Evolutionary conservation across 2,797 vertebrate species (phyloP), one percentile per base, ranked within the genome.

Genomic region (Halcyon badia): DNA sequence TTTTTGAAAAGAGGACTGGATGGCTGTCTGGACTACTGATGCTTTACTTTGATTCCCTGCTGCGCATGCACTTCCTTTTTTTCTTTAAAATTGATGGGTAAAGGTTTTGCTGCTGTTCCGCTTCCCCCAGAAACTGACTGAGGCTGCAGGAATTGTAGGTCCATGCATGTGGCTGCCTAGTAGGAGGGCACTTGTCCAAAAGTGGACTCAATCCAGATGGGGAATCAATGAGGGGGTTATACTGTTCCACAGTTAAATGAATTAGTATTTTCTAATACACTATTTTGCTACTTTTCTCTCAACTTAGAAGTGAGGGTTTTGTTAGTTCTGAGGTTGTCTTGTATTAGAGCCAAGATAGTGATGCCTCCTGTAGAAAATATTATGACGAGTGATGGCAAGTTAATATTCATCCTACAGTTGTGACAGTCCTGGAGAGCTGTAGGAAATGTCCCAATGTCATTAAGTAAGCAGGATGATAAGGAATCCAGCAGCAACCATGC

Each of bases 311-410:
- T 33, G 20, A 83, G 41, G 21, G 52, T 66, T 88, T 69, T 61
- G 28, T 61, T 66, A 49, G 61, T 61, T 80, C 64, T 91, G 71
- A 73, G 46, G 25, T 52, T 80, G 28, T 65, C 60, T 91, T 95
- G 78, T 87, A 56, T 48, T 93, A 86, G 28, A 83, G 76, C 86
- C 72, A 83, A 88, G 83, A 62, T 9, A 72, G 51, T 35, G 64
- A 83, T 61, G 62, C 15, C 41, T 91, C 35, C 49, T 71, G 79
- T 69, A 93, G 66, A 61, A 95, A 91, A 91, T 91, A 85, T 41
- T 96, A 35, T 76, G 91, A 94, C 49, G 76, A 19, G 17, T 91
- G 28, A 48, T 90, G 71, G 57, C 69, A 94, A 89, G 33, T 83
- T 82, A 77, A 83, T 87, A 37, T 79, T 85, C 39, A 68, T 87